phyloP scores from a whole-genome alignment of 2,888 invertebrate genomes.

The Atethmia centrago region DNA sequence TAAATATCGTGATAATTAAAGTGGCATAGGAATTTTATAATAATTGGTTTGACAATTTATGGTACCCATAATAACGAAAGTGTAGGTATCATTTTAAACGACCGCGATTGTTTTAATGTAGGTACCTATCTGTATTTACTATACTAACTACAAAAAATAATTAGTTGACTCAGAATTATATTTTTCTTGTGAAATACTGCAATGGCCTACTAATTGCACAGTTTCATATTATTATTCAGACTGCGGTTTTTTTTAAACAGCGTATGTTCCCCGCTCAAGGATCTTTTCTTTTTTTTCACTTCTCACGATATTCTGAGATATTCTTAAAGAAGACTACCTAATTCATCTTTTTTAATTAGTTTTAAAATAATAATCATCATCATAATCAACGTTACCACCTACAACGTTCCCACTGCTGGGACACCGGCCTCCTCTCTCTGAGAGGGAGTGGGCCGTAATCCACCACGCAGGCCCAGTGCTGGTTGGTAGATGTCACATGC shows the following conservation, averaged over 20 bases:
- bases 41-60: conserved; percentile 15
- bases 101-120: neutral
- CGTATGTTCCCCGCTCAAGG: neutral
- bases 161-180: neutral
- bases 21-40: conserved; percentile 14
- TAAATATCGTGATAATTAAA: conserved; percentile 13
- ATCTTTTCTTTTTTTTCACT: neutral
- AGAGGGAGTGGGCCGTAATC: no score
- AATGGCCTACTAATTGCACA: neutral
- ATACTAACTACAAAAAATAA: neutral
- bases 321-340: neutral
- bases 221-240: neutral
- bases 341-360: neutral
- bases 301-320: neutral
- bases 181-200: neutral
- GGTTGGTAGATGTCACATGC: no score
- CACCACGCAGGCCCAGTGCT: no score
- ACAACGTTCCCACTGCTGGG: no score
- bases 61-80: conserved; percentile 12
- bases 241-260: neutral
- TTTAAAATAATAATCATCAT: no score
- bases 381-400: no score
- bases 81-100: conserved; percentile 8
- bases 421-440: no score
- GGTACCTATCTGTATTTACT: neutral